Conservation (phyloP, 2,888 invertebrate species). For the Drosophila austrosaltans region DNA sequence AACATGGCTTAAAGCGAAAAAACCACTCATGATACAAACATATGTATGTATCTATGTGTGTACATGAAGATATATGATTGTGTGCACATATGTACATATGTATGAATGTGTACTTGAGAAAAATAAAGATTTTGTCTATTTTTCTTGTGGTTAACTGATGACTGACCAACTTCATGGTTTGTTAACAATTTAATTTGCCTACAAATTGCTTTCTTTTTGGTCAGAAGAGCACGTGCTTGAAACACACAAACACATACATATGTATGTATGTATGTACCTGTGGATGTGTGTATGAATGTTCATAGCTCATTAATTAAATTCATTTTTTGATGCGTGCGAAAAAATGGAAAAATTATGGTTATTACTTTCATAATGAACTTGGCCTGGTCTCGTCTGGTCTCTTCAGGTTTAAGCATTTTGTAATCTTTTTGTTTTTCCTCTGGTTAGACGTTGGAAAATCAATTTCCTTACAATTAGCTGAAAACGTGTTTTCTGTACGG, state of each 20-base stretch:
- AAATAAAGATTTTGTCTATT: slow-evolving; percentile 28
- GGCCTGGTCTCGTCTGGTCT: not conserved
- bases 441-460: slow-evolving; percentile 36
- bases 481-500: slow-evolving; percentile 35
- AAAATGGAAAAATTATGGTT: slow-evolving; percentile 44
- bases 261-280: no score
- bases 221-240: slow-evolving; percentile 21
- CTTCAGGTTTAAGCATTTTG: slow-evolving; percentile 31
- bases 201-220: slow-evolving; percentile 63
- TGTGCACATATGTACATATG: not conserved
- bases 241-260: slow-evolving; percentile 3
- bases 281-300: no score
- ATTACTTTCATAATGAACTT: slow-evolving; percentile 29
- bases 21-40: slow-evolving; percentile 6
- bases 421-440: slow-evolving; percentile 19
- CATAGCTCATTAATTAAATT: slow-evolving; percentile 11
- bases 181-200: slow-evolving; percentile 74
- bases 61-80: not conserved
- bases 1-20: slow-evolving; percentile 27
- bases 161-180: slow-evolving; percentile 75
- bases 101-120: not conserved
- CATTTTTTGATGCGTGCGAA: slow-evolving; percentile 42
- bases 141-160: slow-evolving; percentile 1
- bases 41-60: not conserved
- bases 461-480: slow-evolving; percentile 27